Conservation (phyloP, 2,888 invertebrate genomes). For the Luffia ferchaultella region DNA sequence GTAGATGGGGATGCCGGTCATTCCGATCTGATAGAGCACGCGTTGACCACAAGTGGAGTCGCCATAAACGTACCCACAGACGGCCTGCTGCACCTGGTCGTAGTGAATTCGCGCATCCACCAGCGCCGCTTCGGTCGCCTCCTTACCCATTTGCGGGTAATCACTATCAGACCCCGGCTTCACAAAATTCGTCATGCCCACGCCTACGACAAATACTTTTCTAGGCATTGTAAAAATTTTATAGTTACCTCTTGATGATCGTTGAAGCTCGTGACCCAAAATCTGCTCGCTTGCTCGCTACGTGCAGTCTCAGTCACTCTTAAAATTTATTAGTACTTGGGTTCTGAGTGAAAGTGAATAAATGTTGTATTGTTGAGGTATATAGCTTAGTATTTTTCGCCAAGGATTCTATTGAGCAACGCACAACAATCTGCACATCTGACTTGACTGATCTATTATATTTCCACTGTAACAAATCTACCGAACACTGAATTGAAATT, state of each 20-base stretch:
- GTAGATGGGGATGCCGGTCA: conserved; percentile 96
- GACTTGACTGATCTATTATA: too few relatives aligned
- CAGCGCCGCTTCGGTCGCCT: conserved; percentile 89
- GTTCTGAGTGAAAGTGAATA: too few relatives aligned
- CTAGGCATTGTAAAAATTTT: conserved; percentile 43
- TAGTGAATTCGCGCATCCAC: conserved; percentile 83
- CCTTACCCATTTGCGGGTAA: conserved; percentile 95
- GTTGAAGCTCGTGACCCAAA: conserved; percentile 4
- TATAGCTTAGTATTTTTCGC: too few relatives aligned
- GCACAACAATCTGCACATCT: too few relatives aligned
- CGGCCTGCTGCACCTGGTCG: conserved; percentile 84
- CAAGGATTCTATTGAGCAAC: too few relatives aligned
- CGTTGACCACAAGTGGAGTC: conserved; percentile 97
- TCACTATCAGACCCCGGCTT: conserved; percentile 92
- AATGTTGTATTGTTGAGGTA: too few relatives aligned
- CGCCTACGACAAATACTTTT: conserved; percentile 90
- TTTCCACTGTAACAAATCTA: too few relatives aligned
- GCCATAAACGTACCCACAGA: conserved; percentile 93
- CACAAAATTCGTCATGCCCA: conserved; percentile 98
- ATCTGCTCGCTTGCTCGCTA: conserved; percentile 8
- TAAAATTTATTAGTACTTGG: not conserved
- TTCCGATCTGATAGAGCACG: conserved; percentile 91
- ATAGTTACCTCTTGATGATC: conserved; percentile 52
- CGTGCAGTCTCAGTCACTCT: conserved; percentile 5
- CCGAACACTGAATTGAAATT: too few relatives aligned